Conservation (phyloP, 2,888 invertebrate species). For the Metalampra italica region DNA sequence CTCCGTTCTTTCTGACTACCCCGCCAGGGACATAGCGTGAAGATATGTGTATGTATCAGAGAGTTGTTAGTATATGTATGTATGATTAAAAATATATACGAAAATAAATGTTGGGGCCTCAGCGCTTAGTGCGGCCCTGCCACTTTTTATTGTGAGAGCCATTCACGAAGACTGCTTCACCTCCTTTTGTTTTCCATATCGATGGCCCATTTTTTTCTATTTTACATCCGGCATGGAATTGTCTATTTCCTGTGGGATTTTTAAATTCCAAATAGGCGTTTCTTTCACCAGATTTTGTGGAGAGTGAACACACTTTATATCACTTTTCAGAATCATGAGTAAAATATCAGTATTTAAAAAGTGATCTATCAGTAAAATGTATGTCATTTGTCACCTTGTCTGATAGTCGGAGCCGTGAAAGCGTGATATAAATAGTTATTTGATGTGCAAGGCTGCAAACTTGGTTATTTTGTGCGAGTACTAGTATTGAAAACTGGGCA, state of each 20-base stretch:
- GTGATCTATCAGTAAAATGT: too few relatives aligned
- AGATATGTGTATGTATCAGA: too few relatives aligned
- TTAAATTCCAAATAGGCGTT: slow-evolving; percentile 34
- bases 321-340: not conserved
- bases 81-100: too few relatives aligned
- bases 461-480: too few relatives aligned
- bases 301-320: not conserved
- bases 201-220: slow-evolving; percentile 34
- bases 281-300: slow-evolving; percentile 16
- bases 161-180: slow-evolving; percentile 40
- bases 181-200: slow-evolving; percentile 46
- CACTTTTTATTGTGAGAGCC: slow-evolving; percentile 12
- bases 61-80: too few relatives aligned
- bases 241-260: slow-evolving; percentile 34
- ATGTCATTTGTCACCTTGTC: too few relatives aligned
- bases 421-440: too few relatives aligned
- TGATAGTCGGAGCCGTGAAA: not conserved
- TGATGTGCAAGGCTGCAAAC: too few relatives aligned
- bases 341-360: not conserved
- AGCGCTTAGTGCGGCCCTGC: not conserved
- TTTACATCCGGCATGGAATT: slow-evolving; percentile 30
- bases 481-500: too few relatives aligned
- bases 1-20: too few relatives aligned
- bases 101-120: not conserved
- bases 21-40: too few relatives aligned